Base-by-base conservation (phyloP, 2,888 invertebrate genomes). In the Pheosia gnoma region DNA sequence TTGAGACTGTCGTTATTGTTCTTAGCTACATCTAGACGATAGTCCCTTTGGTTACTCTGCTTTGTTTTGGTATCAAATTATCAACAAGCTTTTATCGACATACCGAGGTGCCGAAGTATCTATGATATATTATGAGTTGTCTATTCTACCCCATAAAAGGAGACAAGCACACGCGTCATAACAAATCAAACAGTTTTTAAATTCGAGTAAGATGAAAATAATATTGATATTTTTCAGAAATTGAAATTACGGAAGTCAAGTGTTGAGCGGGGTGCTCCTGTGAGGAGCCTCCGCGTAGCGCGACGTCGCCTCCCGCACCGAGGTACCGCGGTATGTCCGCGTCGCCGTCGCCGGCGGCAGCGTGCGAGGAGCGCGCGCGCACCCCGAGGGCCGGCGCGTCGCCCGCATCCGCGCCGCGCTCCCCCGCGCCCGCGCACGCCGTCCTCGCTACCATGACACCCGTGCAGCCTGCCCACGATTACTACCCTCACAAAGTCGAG, bases 371-470 rank as follows among this genome's bases (percentile, higher is more conserved):
- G 83, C 94, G 93, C 87, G 90, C 81, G 86, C 93, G 83, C 86
- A 89, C 84, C 75, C 88, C 80, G 75, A 86, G 81, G 84, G 92
- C 81, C 62, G 91, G 91, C 77, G 91, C 91, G 59, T 94, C 95
- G 60, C 94, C 94, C 64, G 89, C 90, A 52, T 87, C 91, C 70
- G 86, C 94, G 63, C 93, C 94, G 72, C 94, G 94, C 74, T 95
- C 95, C 55, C 95, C 95, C 89, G 95, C 96, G 94, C 85, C 95
- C 93, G 90, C 96, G 95, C 77, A 96, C 77, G 95, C 96, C 69
- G 96, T 97, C 90, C 94, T 97, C 74, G 97, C 97, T 72, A 97
- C 97, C 81, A 97, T 97, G 97, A 97, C 97, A 67, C 97, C 97
- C 62, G 97, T 97, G 72, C 92, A 91, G 77, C 97, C 96, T n/a